These are phyloP conservation scores for Lissocephala sabroskyi DNA, from an alignment of 2,888 invertebrate species.

Conservation along the genomic window DNA sequence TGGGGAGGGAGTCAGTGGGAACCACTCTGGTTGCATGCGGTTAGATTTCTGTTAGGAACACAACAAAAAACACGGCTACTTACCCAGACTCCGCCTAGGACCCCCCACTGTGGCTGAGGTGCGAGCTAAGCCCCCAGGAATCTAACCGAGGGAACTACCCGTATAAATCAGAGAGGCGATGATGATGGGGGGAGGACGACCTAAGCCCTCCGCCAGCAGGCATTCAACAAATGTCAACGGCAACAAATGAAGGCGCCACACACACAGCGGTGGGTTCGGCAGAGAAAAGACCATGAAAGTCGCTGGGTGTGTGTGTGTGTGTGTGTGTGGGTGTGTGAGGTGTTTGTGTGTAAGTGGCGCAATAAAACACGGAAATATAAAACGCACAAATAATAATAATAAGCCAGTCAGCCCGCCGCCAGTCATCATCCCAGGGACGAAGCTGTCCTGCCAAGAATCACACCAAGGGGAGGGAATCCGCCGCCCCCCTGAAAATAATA, in stretches of 20 bases:
- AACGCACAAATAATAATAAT: constrained; percentile 60
- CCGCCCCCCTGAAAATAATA: constrained; percentile 53
- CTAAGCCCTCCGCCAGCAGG: too few species aligned
- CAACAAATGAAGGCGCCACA: constrained; percentile 48
- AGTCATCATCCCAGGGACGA: constrained; percentile 9
- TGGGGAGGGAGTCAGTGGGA: too few species aligned
- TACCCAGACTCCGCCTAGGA: too few species aligned
- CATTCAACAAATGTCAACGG: constrained; percentile 48
- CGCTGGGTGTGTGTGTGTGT: constrained; percentile 3
- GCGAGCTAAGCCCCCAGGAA: constrained; percentile 25
- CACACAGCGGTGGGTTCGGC: too few species aligned
- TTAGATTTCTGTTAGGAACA: too few species aligned
- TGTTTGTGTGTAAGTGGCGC: constrained; percentile 40
- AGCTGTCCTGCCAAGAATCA: constrained; percentile 8
- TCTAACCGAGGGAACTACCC: too few species aligned
- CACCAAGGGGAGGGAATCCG: constrained; percentile 24
- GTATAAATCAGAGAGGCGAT: too few species aligned
- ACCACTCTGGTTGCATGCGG: constrained; percentile 39
- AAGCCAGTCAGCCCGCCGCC: constrained; percentile 35
- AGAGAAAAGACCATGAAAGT: constrained; percentile 35
- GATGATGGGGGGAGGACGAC: too few species aligned
- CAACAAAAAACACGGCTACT: too few species aligned
- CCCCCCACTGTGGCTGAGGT: too few species aligned
- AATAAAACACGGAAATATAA: constrained; percentile 61
- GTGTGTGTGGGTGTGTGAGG: constrained; percentile 8